These are phyloP conservation scores for Anniella stebbinsi DNA, from an alignment of 2,797 vertebrate species.

Conservation along the genomic window DNA sequence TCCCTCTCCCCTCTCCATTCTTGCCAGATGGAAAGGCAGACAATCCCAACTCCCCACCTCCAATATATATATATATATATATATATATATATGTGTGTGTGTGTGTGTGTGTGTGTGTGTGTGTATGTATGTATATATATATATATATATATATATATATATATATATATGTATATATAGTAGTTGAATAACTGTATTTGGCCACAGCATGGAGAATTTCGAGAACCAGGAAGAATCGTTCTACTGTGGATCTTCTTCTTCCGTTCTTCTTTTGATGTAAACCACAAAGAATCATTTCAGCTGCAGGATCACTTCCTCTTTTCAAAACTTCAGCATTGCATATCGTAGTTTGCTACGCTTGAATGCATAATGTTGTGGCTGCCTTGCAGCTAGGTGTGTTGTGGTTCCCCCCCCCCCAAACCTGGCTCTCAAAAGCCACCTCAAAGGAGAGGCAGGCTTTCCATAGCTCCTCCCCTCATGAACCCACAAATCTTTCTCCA, in stretches of 20 bases:
- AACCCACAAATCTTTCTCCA: background rate
- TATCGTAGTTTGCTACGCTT: background rate
- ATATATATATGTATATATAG: no score
- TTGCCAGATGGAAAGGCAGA: conserved; percentile 43
- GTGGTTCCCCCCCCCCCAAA: no score
- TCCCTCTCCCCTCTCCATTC: background rate
- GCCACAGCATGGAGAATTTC: background rate
- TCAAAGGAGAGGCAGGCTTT: background rate
- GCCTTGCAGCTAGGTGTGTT: background rate
- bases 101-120: no score
- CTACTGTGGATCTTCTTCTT: background rate
- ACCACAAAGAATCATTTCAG: background rate
- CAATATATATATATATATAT: no score
- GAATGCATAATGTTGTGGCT: background rate
- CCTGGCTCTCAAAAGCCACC: background rate
- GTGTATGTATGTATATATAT: no score
- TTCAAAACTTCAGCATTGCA: background rate
- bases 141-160: no score
- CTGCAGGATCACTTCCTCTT: no score
- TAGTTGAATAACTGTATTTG: conserved; percentile 20
- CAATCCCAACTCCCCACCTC: background rate
- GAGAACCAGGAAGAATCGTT: background rate
- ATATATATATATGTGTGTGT: no score
- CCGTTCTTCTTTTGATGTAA: background rate
- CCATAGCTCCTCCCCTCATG: background rate